Conservation (phyloP, 1,140 invertebrate genomes). For the Heliconius melpomene region DNA sequence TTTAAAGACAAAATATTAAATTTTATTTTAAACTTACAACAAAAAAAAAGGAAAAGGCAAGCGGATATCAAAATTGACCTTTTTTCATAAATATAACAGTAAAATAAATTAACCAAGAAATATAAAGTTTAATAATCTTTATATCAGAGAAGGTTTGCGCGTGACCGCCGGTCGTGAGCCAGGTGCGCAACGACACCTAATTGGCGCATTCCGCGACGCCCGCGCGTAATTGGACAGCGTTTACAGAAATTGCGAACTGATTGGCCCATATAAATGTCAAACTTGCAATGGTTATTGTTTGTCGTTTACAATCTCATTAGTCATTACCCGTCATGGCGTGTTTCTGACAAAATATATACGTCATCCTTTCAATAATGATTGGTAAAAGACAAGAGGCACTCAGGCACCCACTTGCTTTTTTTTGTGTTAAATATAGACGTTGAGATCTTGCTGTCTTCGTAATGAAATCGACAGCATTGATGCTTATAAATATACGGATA, state of each 20-base stretch:
- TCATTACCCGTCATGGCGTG: background rate
- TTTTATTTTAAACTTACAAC: no score
- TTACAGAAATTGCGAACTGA: conserved; percentile 66
- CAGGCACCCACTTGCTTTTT: background rate
- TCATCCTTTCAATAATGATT: background rate
- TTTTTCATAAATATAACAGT: background rate
- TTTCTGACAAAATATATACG: background rate
- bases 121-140: conserved; percentile 18
- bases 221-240: conserved; percentile 70
- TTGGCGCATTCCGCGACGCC: conserved; percentile 69
- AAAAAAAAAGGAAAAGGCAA: no score
- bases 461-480: no score
- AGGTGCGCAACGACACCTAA: conserved; percentile 69
- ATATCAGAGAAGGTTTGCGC: conserved; percentile 54
- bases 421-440: background rate
- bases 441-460: background rate
- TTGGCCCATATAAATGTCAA: conserved; percentile 63
- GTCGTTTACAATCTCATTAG: conserved; percentile 16
- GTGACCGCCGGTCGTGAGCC: conserved; percentile 60
- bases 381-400: background rate
- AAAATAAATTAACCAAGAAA: background rate
- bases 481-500: no score
- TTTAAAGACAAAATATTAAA: no score
- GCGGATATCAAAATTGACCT: no score
- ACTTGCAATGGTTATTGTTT: conserved; percentile 34